A percentile compares a stretch with the other conserved stretches of the same genome.
phyloP scores from a whole-genome alignment of 1,140 invertebrate species.

The Periplaneta americana region DNA sequence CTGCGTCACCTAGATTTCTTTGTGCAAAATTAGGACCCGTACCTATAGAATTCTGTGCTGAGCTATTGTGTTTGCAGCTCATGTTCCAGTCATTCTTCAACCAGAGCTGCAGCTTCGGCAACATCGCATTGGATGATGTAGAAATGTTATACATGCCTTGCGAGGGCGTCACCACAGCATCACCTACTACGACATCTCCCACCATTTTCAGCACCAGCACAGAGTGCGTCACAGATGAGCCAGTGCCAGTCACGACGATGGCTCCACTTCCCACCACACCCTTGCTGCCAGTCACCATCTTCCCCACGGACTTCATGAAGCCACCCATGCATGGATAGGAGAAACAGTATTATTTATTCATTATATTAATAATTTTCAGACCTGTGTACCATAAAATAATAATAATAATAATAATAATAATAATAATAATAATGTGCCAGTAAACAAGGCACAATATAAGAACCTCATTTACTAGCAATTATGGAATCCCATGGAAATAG shows the following conservation, averaged over 20 bases:
- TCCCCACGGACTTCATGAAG: neutral
- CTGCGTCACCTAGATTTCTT: too few species aligned
- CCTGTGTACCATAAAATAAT: too few species aligned
- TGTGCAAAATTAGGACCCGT: too few species aligned
- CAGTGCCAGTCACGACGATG: neutral
- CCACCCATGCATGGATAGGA: neutral
- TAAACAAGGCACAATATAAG: too few species aligned
- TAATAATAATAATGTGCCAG: too few species aligned
- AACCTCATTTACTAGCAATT: too few species aligned
- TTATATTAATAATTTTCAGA: too few species aligned
- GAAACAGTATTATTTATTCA: too few species aligned
- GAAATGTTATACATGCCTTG: constrained; percentile 25
- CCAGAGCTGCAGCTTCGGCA: constrained; percentile 16
- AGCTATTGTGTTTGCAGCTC: too few species aligned
- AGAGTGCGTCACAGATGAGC: neutral
- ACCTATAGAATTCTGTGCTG: too few species aligned
- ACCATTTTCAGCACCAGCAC: neutral
- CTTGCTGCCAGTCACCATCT: neutral
- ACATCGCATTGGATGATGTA: constrained; percentile 26
- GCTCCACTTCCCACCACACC: neutral
- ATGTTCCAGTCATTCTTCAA: constrained; percentile 25
- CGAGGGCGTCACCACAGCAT: neutral
- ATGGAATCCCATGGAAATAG: too few species aligned
- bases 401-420: too few species aligned
- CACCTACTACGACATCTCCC: neutral